Base-by-base conservation (phyloP, 2,888 invertebrate genomes). In the Enchytraeus crypticus region DNA sequence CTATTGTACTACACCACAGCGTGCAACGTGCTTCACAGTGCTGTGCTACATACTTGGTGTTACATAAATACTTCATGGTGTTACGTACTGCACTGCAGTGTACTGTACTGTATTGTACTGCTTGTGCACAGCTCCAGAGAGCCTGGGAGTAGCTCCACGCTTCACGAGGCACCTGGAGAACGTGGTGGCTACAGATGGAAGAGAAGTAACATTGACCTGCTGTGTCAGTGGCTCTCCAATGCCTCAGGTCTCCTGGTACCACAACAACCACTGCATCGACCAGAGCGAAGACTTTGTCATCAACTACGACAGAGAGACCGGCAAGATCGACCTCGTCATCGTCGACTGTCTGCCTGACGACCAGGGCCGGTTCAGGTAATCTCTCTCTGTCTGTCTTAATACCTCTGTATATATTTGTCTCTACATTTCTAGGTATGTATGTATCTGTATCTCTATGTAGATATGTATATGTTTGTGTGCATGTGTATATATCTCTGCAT, bases 331-430 rank as follows among this genome's bases (percentile, higher is more conserved):
- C 61, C 70, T 79, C n/a, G 70, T 77, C 32, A 77, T 79, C 61
- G 75, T 76, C 18, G 78, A 79, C 62, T 76, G 76, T 23, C 75
- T 78, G 71, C 78, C 78, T 8, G 79, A 79, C 60, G 79, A 79
- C 57, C 73, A 74, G 57, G 79, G 66, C n/a, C 47, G 59, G 46
- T 70, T 69, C 81, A 91, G 90, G 79, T 66, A n/a, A n/a, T n/a
- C n/a, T n/a, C n/a, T n/a, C n/a, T n/a, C n/a, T n/a, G n/a, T n/a
- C n/a, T n/a, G n/a, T n/a, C n/a, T n/a, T 63, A 30, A 57, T 64
- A 1, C 64, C 65, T 18, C 49, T 57, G 5, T n/a, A n/a, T n/a
- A n/a, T n/a, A n/a, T n/a, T n/a, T n/a, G n/a, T n/a, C n/a, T n/a
- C n/a, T n/a, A n/a, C n/a, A n/a, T n/a, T n/a, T n/a, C n/a, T n/a